A percentile compares a stretch with the other conserved stretches of the same genome.
Evolutionary conservation across 1,140 invertebrate species (phyloP).

Genomic region (Stenopsyche tienmushanensis): DNA sequence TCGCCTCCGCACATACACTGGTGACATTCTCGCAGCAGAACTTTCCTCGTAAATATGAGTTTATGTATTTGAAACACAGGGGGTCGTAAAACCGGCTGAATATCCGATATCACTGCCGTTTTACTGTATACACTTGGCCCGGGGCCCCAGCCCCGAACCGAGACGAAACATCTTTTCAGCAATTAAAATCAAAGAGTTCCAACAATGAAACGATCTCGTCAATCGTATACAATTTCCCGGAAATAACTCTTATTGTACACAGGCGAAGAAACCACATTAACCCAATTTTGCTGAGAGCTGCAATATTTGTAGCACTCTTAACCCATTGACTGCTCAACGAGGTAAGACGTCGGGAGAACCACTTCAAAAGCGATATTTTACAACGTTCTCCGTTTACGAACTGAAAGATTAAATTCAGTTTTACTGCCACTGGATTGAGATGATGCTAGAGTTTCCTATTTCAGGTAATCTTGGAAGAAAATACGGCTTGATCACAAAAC

Average conservation of each 20-base stretch:
- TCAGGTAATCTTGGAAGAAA: no score
- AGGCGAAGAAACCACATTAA: neutral
- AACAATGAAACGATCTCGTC: neutral
- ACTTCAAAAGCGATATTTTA: no score
- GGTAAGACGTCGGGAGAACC: no score
- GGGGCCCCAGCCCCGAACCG: no score
- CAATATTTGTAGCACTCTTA: no score
- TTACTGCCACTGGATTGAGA: no score
- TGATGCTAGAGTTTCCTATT: no score
- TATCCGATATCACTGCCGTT: slow-evolving; percentile 20
- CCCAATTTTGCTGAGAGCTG: neutral
- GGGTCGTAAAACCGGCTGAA: slow-evolving; percentile 24
- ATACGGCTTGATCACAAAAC: no score
- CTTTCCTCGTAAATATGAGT: slow-evolving; percentile 34
- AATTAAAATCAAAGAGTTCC: neutral
- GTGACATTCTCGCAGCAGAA: slow-evolving; percentile 14
- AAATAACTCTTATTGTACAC: no score
- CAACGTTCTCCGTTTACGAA: no score
- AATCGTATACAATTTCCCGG: no score
- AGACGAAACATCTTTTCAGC: neutral
- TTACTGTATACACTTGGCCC: neutral
- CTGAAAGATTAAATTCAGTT: no score
- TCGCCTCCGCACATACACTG: neutral
- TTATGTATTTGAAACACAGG: slow-evolving; percentile 24
- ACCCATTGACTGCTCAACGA: neutral